Percentiles rank a stretch among this genome's conserved stretches.
These are phyloP conservation scores for Anabacerthia variegaticeps DNA, from an alignment of 2,797 vertebrate species.

Conservation along the genomic window DNA sequence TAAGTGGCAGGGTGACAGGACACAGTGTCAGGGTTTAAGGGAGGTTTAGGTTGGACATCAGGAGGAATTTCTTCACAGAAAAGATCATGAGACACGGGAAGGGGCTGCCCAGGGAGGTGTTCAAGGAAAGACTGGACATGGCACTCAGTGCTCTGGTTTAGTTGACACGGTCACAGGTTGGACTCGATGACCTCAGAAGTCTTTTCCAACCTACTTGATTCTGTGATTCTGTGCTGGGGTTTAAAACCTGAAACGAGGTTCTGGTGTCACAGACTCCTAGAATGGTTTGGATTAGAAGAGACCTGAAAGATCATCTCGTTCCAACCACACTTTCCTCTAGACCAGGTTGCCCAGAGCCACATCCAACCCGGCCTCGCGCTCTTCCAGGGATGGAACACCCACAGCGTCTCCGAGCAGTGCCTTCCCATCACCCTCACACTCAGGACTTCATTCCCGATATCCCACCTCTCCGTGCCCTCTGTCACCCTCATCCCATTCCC, in stretches of 20 bases:
- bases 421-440: no score
- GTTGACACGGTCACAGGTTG: neutral
- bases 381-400: neutral
- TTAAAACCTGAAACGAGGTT: neutral
- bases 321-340: neutral
- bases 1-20: neutral
- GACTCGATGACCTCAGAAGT: neutral
- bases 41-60: neutral
- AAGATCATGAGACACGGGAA: neutral
- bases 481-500: no score
- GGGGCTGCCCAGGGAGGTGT: neutral
- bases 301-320: neutral
- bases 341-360: neutral
- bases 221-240: neutral
- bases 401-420: neutral
- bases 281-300: neutral
- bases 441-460: neutral
- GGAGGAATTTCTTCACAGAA: neutral
- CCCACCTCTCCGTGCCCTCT: no score
- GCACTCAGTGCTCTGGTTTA: neutral
- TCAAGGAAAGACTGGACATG: rapidly evolving
- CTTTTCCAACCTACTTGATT: neutral
- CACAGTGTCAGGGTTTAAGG: neutral
- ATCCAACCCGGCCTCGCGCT: neutral
- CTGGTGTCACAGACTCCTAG: neutral